Evolutionary conservation across 1,140 invertebrate genomes (phyloP).

Genomic region (Chrysoperla carnea): DNA sequence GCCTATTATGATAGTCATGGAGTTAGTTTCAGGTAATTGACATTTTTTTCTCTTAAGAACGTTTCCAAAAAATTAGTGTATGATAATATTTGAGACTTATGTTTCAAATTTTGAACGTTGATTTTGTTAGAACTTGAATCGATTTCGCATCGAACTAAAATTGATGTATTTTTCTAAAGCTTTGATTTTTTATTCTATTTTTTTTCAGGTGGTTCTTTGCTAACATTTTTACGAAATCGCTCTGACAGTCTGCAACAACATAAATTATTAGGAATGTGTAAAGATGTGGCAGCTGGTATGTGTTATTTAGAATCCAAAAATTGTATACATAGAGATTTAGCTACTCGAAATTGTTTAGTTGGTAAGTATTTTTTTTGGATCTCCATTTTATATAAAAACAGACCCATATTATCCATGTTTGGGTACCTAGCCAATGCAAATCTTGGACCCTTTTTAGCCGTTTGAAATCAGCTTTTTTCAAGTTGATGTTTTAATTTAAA

Average conservation of each 20-base stretch:
- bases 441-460: no score
- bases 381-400: no score
- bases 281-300: constrained; percentile 89
- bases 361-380: constrained; percentile 27
- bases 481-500: no score
- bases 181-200: constrained; percentile 8
- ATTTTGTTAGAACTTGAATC: neutral
- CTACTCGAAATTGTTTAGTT: constrained; percentile 86
- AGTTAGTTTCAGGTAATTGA: constrained; percentile 69
- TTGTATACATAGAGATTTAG: constrained; percentile 92
- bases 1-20: constrained; percentile 99
- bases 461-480: no score
- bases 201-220: constrained; percentile 70
- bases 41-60: constrained; percentile 5
- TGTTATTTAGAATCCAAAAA: constrained; percentile 89
- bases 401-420: neutral
- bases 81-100: neutral
- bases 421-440: neutral
- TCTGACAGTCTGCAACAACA: constrained; percentile 43
- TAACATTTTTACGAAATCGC: constrained; percentile 73
- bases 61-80: neutral
- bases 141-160: neutral
- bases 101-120: neutral
- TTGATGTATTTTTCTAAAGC: neutral
- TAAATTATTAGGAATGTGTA: constrained; percentile 76